Percentiles rank a stretch among this genome's conserved stretches.
Conservation (phyloP, 2,888 invertebrate species). For the Cephus spinipes region DNA sequence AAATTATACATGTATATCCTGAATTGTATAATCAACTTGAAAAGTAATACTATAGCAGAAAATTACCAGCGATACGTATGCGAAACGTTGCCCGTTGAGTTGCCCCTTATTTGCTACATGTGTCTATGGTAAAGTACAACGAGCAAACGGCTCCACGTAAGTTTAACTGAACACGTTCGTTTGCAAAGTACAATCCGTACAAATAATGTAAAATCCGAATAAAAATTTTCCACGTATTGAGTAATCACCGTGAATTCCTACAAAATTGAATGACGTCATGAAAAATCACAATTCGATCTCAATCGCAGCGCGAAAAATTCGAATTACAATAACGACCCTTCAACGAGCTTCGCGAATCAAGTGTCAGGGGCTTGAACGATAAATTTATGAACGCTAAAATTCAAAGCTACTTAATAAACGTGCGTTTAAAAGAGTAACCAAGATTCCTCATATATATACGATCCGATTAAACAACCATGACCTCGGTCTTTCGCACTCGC, state of each 20-base stretch:
- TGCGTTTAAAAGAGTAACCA: neutral
- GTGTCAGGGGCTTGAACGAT: conserved; percentile 30
- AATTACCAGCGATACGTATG: neutral
- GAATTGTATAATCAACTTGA: neutral
- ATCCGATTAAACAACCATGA: neutral
- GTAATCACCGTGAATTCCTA: neutral
- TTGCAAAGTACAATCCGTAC: neutral
- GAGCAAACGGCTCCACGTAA: neutral
- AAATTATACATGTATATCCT: neutral
- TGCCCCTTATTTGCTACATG: neutral
- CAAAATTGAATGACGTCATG: neutral
- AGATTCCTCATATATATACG: neutral
- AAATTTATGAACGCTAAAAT: conserved; percentile 42
- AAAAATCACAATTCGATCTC: conserved; percentile 2
- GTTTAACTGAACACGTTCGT: neutral
- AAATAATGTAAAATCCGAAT: neutral
- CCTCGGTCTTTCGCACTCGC: neutral
- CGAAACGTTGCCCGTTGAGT: neutral
- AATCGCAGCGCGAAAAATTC: neutral
- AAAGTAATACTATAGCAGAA: neutral
- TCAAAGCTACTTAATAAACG: conserved; percentile 30
- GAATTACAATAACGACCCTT: neutral
- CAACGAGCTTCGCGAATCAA: conserved; percentile 38
- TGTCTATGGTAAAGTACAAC: neutral
- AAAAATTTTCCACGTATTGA: neutral